Conservation (phyloP, 2,888 invertebrate genomes). For the Xanthorhoe spadicearia region DNA sequence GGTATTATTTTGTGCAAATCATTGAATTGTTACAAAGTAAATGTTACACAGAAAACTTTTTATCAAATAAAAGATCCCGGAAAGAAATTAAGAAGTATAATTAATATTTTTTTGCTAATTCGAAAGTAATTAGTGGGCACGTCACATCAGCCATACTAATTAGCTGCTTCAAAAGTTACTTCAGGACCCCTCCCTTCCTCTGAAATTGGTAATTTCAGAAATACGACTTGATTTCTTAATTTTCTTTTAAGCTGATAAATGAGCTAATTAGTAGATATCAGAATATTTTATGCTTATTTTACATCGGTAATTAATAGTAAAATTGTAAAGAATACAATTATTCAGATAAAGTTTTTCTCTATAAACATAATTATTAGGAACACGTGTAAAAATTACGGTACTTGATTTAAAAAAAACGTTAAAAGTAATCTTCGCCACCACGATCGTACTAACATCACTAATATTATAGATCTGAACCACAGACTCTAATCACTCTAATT, state of each 20-base stretch:
- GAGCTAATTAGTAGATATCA: conserved; percentile 18
- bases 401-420: too few species aligned
- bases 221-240: conserved; percentile 19
- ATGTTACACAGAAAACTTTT: conserved; percentile 10
- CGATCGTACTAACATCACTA: too few species aligned
- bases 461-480: too few species aligned
- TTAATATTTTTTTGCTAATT: conserved; percentile 52
- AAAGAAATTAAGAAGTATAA: conserved; percentile 38
- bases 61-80: conserved; percentile 18
- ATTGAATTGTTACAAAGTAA: too few species aligned
- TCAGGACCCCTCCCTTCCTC: conserved; percentile 43
- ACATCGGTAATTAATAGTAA: not conserved
- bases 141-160: conserved; percentile 60
- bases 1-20: too few species aligned
- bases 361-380: too few species aligned
- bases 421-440: too few species aligned
- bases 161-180: conserved; percentile 66
- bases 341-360: too few species aligned
- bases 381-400: too few species aligned
- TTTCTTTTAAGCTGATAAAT: conserved; percentile 24
- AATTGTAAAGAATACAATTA: not conserved
- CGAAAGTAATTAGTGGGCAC: conserved; percentile 55
- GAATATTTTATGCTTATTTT: not conserved
- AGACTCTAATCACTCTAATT: too few species aligned
- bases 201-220: conserved; percentile 30